These are phyloP conservation scores for Trachemys scripta DNA, from an alignment of 2,113 vertebrate genomes.

Conservation along the genomic window DNA sequence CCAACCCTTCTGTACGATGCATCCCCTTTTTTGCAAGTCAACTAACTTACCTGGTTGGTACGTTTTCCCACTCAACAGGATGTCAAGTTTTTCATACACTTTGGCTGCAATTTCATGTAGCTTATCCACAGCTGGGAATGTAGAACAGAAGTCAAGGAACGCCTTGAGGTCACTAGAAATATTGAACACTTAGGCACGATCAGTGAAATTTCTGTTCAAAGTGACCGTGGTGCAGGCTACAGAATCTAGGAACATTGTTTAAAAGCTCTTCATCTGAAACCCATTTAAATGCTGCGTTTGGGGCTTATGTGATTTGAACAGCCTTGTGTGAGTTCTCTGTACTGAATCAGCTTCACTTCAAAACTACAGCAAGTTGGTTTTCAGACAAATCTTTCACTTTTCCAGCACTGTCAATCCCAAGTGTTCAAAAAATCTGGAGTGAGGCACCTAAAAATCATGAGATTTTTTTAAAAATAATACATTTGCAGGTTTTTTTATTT, in stretches of 20 bases:
- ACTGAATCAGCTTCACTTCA: neutral
- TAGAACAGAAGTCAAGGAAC: neutral
- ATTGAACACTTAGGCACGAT: too few species aligned
- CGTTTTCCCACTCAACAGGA: slow-evolving; percentile 57
- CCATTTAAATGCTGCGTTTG: neutral
- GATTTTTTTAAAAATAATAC: neutral
- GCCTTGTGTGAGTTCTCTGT: neutral
- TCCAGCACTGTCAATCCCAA: neutral
- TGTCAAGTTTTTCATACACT: slow-evolving; percentile 54
- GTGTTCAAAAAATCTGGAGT: neutral
- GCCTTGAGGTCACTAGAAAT: too few species aligned
- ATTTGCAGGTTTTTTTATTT: neutral
- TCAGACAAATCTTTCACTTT: neutral
- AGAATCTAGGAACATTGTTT: neutral
- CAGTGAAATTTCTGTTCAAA: too few species aligned
- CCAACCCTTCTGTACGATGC: neutral
- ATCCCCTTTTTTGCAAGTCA: neutral
- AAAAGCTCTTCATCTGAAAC: neutral
- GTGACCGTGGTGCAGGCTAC: neutral
- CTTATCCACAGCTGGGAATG: neutral
- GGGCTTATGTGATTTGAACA: neutral
- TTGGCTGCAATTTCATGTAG: slow-evolving; percentile 38
- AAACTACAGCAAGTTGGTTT: neutral
- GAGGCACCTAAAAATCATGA: neutral
- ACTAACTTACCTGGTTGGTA: slow-evolving; percentile 59